These are phyloP conservation scores for Orchestia grillus DNA, from an alignment of 1,140 invertebrate species.

Conservation along the genomic window DNA sequence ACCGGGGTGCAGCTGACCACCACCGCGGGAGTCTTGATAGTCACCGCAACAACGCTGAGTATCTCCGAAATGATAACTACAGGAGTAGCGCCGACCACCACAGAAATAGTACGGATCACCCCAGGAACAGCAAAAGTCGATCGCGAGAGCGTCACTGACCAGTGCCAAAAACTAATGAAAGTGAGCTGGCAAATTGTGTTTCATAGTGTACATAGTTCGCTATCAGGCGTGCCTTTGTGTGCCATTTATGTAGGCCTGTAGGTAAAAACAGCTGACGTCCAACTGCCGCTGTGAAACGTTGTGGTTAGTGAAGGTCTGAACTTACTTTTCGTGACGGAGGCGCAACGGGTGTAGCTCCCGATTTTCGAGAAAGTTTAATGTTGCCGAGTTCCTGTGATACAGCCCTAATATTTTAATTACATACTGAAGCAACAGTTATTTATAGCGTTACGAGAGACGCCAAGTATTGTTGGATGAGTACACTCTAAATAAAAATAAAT, in stretches of 20 bases:
- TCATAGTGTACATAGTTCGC: slow-evolving; percentile 23
- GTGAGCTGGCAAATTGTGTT: background rate
- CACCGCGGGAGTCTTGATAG: background rate
- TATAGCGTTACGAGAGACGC: background rate
- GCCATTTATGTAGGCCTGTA: slow-evolving; percentile 36
- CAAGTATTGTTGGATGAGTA: background rate
- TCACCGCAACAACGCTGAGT: background rate
- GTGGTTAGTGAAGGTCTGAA: background rate
- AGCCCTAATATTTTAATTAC: background rate
- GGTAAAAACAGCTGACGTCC: background rate
- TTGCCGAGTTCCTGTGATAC: background rate
- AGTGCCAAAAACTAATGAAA: slow-evolving; percentile 38
- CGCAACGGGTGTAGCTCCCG: background rate
- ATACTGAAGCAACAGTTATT: background rate
- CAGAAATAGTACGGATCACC: slow-evolving; percentile 43
- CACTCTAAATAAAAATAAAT: background rate
- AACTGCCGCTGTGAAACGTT: background rate
- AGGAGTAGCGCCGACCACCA: background rate
- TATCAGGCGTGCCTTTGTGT: slow-evolving; percentile 31
- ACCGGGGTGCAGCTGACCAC: background rate
- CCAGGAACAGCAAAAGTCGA: slow-evolving; percentile 36
- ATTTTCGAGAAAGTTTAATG: background rate
- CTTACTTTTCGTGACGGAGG: background rate
- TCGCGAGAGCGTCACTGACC: slow-evolving; percentile 15
- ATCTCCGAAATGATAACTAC: slow-evolving; percentile 12